Evolutionary conservation across 2,113 vertebrate species (phyloP).

Genomic region (Megatriorchis doriae): DNA sequence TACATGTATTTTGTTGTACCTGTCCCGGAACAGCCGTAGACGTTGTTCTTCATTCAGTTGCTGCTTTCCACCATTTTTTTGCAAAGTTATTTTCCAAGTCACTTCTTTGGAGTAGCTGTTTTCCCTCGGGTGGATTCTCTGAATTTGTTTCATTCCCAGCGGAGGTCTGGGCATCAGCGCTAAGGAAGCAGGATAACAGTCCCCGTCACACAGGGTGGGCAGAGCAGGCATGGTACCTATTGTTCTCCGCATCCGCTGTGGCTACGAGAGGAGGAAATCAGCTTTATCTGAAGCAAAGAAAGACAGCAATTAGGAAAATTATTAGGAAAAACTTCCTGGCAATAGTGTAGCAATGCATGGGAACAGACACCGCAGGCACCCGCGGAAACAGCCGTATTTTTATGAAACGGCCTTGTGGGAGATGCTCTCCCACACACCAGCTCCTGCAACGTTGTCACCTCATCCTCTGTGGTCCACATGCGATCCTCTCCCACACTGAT

Average conservation of each 20-base stretch:
- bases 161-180: background rate
- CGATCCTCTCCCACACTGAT: background rate
- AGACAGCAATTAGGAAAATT: slow-evolving; percentile 5
- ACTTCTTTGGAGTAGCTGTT: background rate
- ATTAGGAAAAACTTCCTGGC: slow-evolving; percentile 43
- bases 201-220: background rate
- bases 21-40: background rate
- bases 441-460: background rate
- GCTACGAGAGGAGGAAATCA: background rate
- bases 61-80: background rate
- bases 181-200: slow-evolving; percentile 4
- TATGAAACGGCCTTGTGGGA: background rate
- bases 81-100: background rate
- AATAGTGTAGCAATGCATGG: background rate
- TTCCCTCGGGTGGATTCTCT: background rate
- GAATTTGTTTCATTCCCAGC: background rate
- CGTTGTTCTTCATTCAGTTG: background rate
- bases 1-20: background rate
- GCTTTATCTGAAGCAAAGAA: background rate
- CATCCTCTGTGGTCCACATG: background rate
- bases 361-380: background rate
- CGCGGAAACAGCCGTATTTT: background rate
- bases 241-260: background rate
- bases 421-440: background rate
- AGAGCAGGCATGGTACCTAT: slow-evolving; percentile 4